phyloP scores from a whole-genome alignment of 2,888 invertebrate genomes.

The Monochamus alternatus region DNA sequence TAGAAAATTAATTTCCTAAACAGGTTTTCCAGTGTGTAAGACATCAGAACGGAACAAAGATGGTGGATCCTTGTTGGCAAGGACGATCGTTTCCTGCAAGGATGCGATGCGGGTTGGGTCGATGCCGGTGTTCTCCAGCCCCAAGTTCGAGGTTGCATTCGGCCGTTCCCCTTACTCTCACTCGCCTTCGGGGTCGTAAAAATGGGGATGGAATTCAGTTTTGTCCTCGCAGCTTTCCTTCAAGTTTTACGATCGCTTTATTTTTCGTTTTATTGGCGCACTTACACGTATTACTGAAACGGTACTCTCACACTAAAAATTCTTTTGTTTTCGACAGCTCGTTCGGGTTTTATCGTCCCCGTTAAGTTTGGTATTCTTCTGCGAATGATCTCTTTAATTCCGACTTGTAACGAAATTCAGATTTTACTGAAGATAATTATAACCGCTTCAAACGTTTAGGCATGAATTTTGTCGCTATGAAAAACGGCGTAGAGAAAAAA shows the following conservation, averaged over 20 bases:
- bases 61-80: constrained; percentile 9
- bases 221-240: not conserved
- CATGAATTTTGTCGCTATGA: no score
- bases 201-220: constrained; percentile 5
- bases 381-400: not conserved
- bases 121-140: constrained; percentile 1
- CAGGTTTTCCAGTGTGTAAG: not conserved
- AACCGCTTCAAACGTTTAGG: no score
- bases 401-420: no score
- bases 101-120: constrained; percentile 21
- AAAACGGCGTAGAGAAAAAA: no score
- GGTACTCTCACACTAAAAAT: not conserved
- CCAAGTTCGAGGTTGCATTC: constrained; percentile 16
- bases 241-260: not conserved
- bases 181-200: constrained; percentile 1
- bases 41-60: constrained; percentile 14
- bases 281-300: not conserved
- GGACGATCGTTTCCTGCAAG: constrained; percentile 8
- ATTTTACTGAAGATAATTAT: no score
- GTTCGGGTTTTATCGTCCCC: not conserved
- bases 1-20: no score
- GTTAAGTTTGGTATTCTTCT: not conserved
- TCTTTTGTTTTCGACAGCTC: not conserved
- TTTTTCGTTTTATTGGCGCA: not conserved
- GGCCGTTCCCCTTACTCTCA: not conserved